These are phyloP conservation scores for Heterotis niloticus DNA, from an alignment of 2,113 vertebrate genomes.

Conservation along the genomic window DNA sequence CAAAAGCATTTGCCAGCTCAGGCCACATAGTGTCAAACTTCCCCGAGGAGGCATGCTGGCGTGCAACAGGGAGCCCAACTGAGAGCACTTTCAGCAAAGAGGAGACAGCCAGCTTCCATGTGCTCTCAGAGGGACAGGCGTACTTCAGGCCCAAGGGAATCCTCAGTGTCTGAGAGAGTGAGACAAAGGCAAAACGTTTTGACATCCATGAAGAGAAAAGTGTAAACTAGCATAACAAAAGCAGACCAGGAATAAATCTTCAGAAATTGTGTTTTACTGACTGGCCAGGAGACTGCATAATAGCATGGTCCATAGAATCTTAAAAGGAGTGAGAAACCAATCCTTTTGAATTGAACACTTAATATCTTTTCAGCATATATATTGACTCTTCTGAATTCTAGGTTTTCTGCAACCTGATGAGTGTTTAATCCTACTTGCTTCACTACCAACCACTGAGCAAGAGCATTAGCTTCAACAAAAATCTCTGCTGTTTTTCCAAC, in stretches of 20 bases:
- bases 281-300: not conserved
- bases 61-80: slow-evolving; percentile 89
- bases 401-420: not conserved
- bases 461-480: not conserved
- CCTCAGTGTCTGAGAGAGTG: slow-evolving; percentile 70
- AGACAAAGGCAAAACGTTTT: slow-evolving; percentile 21
- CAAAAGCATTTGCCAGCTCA: slow-evolving; percentile 87
- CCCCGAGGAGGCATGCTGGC: slow-evolving; percentile 90
- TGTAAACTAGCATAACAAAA: not conserved
- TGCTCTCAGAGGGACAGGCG: slow-evolving; percentile 94
- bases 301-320: not conserved
- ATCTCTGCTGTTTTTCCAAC: not conserved
- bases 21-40: slow-evolving; percentile 98
- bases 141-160: slow-evolving; percentile 93
- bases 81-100: slow-evolving; percentile 92
- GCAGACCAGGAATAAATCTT: not conserved
- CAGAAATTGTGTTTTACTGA: not conserved
- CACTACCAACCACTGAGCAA: not conserved
- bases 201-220: not conserved
- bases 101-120: slow-evolving; percentile 93
- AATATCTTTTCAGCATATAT: no score
- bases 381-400: not conserved
- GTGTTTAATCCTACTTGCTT: not conserved
- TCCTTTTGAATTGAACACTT: not conserved
- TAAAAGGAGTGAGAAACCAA: not conserved